Conservation (phyloP, 2,113 vertebrate species). For the Sula dactylatra region DNA sequence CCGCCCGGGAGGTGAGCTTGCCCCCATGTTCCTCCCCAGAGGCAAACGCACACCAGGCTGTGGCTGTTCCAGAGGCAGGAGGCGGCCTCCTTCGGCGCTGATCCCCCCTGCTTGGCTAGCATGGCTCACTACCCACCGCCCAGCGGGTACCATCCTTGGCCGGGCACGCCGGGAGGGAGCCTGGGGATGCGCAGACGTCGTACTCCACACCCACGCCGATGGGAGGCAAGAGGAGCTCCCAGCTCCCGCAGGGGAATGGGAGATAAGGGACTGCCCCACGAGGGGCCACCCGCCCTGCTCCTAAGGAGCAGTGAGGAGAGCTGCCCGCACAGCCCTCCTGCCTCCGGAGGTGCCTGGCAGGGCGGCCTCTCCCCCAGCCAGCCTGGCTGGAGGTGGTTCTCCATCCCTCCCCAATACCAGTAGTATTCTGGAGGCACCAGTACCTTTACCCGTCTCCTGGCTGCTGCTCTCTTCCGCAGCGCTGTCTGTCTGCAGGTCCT, state of each 20-base stretch:
- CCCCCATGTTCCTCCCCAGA: not conserved
- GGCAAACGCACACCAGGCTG: not conserved
- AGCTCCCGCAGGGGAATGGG: rapidly evolving
- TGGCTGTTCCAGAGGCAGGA: not conserved
- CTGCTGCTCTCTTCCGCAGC: conserved; percentile 98
- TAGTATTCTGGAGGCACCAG: not conserved
- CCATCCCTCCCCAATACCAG: not conserved
- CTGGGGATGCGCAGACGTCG: rapidly evolving
- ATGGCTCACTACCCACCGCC: not conserved
- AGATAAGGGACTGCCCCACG: not conserved
- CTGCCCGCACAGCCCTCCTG: not conserved
- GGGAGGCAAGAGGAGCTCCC: rapidly evolving
- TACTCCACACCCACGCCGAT: rapidly evolving
- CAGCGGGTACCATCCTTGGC: rapidly evolving
- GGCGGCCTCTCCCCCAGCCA: not conserved
- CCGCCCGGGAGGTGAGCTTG: not conserved
- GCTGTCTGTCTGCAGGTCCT: conserved; percentile 85
- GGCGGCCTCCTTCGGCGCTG: not conserved
- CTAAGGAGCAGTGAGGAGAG: not conserved
- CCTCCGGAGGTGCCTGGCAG: not conserved
- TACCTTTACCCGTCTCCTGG: conserved; percentile 92
- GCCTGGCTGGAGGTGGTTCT: not conserved
- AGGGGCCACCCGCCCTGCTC: not conserved
- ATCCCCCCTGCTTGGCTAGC: not conserved
- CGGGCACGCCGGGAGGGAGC: rapidly evolving